phyloP scores from a whole-genome alignment of 2,888 invertebrate species.

The Idaea straminata region DNA sequence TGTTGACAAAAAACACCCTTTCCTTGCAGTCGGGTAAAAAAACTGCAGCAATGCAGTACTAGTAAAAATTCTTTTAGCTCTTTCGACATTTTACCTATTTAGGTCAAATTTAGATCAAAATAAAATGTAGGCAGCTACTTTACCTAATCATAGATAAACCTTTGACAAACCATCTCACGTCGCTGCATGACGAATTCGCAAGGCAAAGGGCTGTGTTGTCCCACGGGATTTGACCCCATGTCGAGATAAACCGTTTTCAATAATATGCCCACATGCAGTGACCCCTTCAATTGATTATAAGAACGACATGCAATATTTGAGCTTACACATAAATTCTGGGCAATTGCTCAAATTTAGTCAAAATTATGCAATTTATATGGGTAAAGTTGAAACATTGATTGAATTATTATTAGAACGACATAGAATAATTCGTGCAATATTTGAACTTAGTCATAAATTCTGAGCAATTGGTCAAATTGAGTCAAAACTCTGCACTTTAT shows the following conservation, averaged over 20 bases:
- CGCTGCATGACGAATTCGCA: slow-evolving; percentile 18
- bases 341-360: slow-evolving; percentile 22
- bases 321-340: slow-evolving; percentile 21
- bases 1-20: too few species aligned
- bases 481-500: slow-evolving; percentile 14
- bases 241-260: slow-evolving; percentile 63
- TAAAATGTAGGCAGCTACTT: neutral
- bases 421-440: slow-evolving; percentile 10
- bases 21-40: too few species aligned
- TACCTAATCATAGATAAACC: neutral
- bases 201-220: slow-evolving; percentile 64
- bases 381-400: slow-evolving; percentile 13
- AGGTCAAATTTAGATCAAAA: too few species aligned
- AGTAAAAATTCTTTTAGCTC: too few species aligned
- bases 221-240: slow-evolving; percentile 75
- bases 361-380: slow-evolving; percentile 15
- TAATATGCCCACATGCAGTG: slow-evolving; percentile 73
- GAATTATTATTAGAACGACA: slow-evolving; percentile 31
- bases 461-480: slow-evolving; percentile 22
- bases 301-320: slow-evolving; percentile 21
- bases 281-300: slow-evolving; percentile 53
- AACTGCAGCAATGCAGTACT: too few species aligned
- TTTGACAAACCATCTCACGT: neutral
- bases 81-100: too few species aligned
- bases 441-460: slow-evolving; percentile 21